Percentiles rank a stretch among this genome's conserved stretches.
These are phyloP conservation scores for Acipenser ruthenus DNA, from an alignment of 2,797 vertebrate genomes.

Conservation along the genomic window DNA sequence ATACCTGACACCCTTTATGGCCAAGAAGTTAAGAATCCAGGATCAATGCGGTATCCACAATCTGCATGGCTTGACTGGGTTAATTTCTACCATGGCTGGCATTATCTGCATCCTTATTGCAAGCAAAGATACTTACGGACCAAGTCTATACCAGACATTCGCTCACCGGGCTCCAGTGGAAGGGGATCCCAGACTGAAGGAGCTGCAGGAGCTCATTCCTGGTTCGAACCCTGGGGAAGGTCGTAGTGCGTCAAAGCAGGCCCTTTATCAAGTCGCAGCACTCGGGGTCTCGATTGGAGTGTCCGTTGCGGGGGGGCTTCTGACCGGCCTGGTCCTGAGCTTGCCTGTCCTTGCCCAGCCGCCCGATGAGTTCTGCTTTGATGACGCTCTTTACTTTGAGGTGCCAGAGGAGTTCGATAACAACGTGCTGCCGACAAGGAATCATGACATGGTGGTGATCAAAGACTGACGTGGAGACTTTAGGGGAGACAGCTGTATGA, in stretches of 20 bases:
- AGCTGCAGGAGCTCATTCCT: constrained; percentile 38
- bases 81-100: constrained; percentile 61
- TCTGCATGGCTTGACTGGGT: constrained; percentile 68
- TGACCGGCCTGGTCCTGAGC: constrained; percentile 55
- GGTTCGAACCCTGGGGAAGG: constrained; percentile 31
- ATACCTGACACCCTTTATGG: constrained; percentile 64
- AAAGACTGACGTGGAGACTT: too few relatives aligned
- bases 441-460: constrained; percentile 2
- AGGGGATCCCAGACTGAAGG: constrained; percentile 46
- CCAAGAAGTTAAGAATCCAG: constrained; percentile 43
- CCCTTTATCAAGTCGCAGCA: constrained; percentile 58
- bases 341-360: constrained; percentile 56
- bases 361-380: constrained; percentile 55
- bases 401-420: constrained; percentile 46
- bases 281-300: constrained; percentile 46
- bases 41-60: constrained; percentile 82
- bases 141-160: constrained; percentile 52
- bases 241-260: constrained; percentile 46
- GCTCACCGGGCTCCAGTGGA: constrained; percentile 41
- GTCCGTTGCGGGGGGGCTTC: constrained; percentile 50
- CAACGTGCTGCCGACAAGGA: background rate
- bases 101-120: constrained; percentile 51
- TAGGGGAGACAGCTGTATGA: too few relatives aligned
- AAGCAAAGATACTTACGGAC: constrained; percentile 42
- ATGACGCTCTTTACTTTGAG: constrained; percentile 64